Evolutionary conservation across 2,797 vertebrate species (phyloP), one percentile per base, ranked within the genome.

Genomic region (Cottoperca gobio): DNA sequence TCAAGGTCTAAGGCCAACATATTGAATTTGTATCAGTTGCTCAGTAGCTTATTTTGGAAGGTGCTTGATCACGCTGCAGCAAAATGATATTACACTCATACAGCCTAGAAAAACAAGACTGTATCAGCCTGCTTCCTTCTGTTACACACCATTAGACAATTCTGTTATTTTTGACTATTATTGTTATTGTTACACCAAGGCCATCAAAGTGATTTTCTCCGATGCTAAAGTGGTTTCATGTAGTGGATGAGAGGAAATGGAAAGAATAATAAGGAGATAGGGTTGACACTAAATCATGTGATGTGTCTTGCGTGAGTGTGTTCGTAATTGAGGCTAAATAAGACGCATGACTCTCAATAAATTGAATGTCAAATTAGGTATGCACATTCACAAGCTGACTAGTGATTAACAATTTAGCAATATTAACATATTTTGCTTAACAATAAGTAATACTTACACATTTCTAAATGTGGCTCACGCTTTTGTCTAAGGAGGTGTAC

Each of bases 11-110:
- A 77, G 74, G 79, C 69, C 72, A 78, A 40, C 65, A 21, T 83
- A 88, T 85, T 89, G 85, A 84, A 90, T 87, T 86, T 88, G 78
- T 73, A 86, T 88, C 68, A 73, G 71, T 62, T 16, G 50, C 58
- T 78, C 67, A 43, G 33, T 43, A 26, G 39, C 58, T 73, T 82
- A 84, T 73, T 83, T 76, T 73, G 54, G 63, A 76, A 78, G 19
- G 17, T 43, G 66, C 81, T 81, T 86, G 53, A 86, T 87, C 72
- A 65, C 64, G 78, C 55, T 77, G 76, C 70, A 64, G 65, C 48
- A 67, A 49, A 74, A 75, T 50, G 55, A 9, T 11, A 55, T 81
- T 70, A 49, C 52, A n/a, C 37, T 62, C 48, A 48, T 70, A 52
- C 57, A 63, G 46, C 66, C 57, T 19, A 64, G 37, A 66, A 68